Percentiles rank a stretch among this genome's conserved stretches.
Evolutionary conservation across 2,888 invertebrate genomes (phyloP).

Genomic region (Rotaria socialis): DNA sequence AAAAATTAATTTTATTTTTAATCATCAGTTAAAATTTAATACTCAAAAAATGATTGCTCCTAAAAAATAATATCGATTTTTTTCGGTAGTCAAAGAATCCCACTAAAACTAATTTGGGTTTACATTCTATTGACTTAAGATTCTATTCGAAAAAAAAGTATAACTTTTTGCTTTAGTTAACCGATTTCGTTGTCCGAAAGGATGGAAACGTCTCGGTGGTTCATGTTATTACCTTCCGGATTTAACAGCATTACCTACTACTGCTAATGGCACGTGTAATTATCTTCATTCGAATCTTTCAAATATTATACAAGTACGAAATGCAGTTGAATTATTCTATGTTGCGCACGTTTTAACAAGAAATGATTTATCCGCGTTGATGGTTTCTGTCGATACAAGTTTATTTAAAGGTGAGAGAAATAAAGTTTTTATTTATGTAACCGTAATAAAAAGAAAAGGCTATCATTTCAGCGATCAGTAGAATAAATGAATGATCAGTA

Average conservation of each 20-base stretch:
- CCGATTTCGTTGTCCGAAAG: slow-evolving; percentile 34
- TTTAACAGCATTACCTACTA: neutral
- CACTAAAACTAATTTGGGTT: too few relatives aligned
- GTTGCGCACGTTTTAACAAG: neutral
- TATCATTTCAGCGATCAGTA: too few relatives aligned
- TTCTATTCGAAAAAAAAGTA: too few relatives aligned
- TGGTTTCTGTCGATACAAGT: neutral
- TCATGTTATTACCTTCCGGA: neutral
- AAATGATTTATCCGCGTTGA: neutral
- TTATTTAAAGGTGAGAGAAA: neutral
- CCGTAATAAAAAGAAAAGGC: neutral
- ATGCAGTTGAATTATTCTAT: neutral
- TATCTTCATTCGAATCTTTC: neutral
- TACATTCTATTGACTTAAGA: too few relatives aligned
- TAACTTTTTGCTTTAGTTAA: neutral
- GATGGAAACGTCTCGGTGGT: neutral
- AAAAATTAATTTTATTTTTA: too few relatives aligned
- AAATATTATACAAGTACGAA: neutral
- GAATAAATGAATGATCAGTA: too few relatives aligned
- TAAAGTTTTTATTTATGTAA: neutral
- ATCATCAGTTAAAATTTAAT: too few relatives aligned
- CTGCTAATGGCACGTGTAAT: neutral
- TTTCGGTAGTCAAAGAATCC: too few relatives aligned
- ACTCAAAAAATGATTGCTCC: too few relatives aligned
- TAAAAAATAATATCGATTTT: too few relatives aligned